These are phyloP conservation scores for rat (Rattus norvegicus) DNA, from an alignment of 2,113 vertebrate species.

Conservation along the genomic window DNA sequence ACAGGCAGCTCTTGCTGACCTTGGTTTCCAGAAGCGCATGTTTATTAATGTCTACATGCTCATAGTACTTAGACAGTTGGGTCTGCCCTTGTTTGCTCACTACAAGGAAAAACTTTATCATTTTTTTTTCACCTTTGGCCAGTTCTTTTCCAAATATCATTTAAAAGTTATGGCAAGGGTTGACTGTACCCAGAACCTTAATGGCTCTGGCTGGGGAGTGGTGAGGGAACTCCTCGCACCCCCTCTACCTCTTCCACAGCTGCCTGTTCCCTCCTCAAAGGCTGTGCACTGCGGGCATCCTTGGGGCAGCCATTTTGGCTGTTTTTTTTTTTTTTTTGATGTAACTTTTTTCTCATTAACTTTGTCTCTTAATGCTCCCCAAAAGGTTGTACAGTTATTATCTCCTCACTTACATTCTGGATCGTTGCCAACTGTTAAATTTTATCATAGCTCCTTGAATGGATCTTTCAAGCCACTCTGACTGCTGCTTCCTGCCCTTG, in stretches of 20 bases:
- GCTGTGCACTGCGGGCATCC: no score
- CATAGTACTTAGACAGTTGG: constrained; percentile 93
- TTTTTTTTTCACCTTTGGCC: constrained; percentile 79
- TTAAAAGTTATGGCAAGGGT: neutral
- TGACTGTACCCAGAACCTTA: constrained; percentile 70
- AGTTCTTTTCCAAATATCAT: constrained; percentile 58
- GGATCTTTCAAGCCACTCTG: neutral
- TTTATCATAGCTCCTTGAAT: neutral
- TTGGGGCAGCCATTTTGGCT: no score
- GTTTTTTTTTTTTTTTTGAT: neutral
- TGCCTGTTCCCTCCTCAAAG: no score
- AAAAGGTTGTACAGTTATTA: neutral
- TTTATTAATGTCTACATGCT: constrained; percentile 90
- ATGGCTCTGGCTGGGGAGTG: no score
- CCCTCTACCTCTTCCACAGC: no score
- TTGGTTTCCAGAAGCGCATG: constrained; percentile 92
- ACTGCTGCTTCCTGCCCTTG: neutral
- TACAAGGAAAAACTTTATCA: constrained; percentile 98
- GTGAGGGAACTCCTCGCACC: no score
- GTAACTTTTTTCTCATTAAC: neutral
- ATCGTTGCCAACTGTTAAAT: neutral
- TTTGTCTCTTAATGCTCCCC: neutral
- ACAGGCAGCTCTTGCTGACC: constrained; percentile 94
- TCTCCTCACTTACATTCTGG: neutral
- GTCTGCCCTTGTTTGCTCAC: constrained; percentile 98